phyloP scores from a whole-genome alignment of 1,140 invertebrate genomes.

The Zaprionus kolodkinae region DNA sequence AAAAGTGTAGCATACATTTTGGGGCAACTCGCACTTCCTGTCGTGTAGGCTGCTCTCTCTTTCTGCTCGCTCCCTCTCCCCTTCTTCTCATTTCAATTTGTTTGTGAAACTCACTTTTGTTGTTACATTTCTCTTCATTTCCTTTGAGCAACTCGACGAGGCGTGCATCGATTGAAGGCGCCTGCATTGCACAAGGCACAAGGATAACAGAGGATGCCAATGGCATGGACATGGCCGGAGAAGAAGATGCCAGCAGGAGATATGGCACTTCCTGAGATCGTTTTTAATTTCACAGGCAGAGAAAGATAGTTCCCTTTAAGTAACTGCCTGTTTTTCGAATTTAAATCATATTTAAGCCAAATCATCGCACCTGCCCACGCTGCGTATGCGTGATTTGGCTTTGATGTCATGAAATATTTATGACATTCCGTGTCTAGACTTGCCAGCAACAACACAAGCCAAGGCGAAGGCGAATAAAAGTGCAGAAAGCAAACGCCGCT shows the following conservation, averaged over 20 bases:
- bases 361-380: constrained; percentile 13
- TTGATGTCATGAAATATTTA: constrained; percentile 47
- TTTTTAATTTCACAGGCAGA: constrained; percentile 48
- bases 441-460: too few species aligned
- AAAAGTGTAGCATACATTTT: constrained; percentile 32
- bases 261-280: too few species aligned
- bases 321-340: background rate
- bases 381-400: constrained; percentile 50
- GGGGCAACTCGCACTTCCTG: constrained; percentile 32
- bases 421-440: constrained; percentile 50
- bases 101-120: constrained; percentile 67
- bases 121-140: constrained; percentile 68
- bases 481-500: constrained; percentile 22
- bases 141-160: constrained; percentile 67
- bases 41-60: constrained; percentile 11
- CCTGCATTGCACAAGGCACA: constrained; percentile 35
- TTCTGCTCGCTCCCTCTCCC: background rate
- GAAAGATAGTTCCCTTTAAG: background rate
- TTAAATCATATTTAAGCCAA: background rate
- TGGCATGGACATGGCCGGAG: background rate
- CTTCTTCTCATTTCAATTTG: constrained; percentile 41
- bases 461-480: constrained; percentile 32
- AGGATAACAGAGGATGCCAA: constrained; percentile 17
- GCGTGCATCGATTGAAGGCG: background rate
- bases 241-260: background rate